phyloP scores from a whole-genome alignment of 1,140 invertebrate species.

The Drosophila kepulauana region DNA sequence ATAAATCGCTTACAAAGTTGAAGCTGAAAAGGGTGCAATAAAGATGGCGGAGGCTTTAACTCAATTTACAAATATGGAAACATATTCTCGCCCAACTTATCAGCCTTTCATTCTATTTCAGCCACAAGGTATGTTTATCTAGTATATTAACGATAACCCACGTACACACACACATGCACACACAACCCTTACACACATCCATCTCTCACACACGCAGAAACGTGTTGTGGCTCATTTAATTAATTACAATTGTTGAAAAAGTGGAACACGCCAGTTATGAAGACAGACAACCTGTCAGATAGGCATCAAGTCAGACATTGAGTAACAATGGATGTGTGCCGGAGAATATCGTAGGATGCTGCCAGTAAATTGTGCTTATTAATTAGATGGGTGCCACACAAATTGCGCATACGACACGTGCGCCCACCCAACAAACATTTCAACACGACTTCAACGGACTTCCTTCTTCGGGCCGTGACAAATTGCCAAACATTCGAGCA shows the following conservation, averaged over 20 bases:
- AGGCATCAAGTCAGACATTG: constrained; percentile 8
- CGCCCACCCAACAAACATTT: constrained; percentile 5
- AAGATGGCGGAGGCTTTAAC: neutral
- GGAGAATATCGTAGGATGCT: constrained; percentile 18
- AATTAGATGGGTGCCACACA: constrained; percentile 61
- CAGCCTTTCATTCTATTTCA: neutral
- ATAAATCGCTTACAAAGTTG: constrained; percentile 9
- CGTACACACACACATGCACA: constrained; percentile 3
- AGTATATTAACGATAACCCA: neutral
- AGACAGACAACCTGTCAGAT: constrained; percentile 42
- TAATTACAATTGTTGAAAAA: constrained; percentile 47
- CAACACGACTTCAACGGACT: neutral
- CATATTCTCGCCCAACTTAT: constrained; percentile 5
- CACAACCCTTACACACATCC: neutral
- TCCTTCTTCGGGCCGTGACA: constrained; percentile 35
- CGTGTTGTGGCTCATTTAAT: constrained; percentile 39
- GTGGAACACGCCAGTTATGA: constrained; percentile 14
- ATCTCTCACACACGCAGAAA: neutral
- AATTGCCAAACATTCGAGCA: constrained; percentile 48
- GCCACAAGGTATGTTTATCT: constrained; percentile 12
- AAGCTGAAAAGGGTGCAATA: neutral
- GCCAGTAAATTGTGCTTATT: constrained; percentile 50
- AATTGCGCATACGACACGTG: constrained; percentile 65
- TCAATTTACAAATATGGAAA: neutral
- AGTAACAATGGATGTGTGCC: constrained; percentile 18